A percentile compares a stretch with the other conserved stretches of the same genome.
Evolutionary conservation across 2,888 invertebrate species (phyloP).

Genomic region (Pyrgus malvae): DNA sequence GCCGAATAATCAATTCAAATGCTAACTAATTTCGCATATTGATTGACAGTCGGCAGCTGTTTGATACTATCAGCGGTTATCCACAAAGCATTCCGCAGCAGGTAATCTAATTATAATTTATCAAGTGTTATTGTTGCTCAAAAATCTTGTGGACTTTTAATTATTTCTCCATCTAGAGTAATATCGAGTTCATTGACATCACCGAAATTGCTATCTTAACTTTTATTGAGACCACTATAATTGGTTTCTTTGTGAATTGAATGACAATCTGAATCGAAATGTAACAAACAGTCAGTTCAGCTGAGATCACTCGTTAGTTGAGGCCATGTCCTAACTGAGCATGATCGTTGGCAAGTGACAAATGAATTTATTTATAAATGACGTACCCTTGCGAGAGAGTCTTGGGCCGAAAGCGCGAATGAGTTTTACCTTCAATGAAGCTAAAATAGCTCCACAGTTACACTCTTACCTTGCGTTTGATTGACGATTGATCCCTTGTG

Average conservation of each 20-base stretch:
- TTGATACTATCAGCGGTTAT: slow-evolving; percentile 8
- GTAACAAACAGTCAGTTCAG: slow-evolving; percentile 20
- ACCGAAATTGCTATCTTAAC: slow-evolving; percentile 9
- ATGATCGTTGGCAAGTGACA: slow-evolving; percentile 64
- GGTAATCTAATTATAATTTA: slow-evolving; percentile 5
- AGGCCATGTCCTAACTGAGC: slow-evolving; percentile 39
- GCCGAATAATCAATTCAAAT: slow-evolving; percentile 32
- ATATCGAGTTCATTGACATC: neutral
- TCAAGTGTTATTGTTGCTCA: neutral
- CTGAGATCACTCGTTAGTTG: slow-evolving; percentile 34
- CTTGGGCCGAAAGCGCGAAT: slow-evolving; percentile 78
- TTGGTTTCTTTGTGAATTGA: slow-evolving; percentile 16
- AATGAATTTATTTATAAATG: slow-evolving; percentile 74
- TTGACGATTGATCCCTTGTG: slow-evolving; percentile 81
- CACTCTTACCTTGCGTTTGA: slow-evolving; percentile 81
- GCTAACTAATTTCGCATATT: slow-evolving; percentile 34
- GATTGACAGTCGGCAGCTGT: slow-evolving; percentile 38
- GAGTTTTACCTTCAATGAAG: slow-evolving; percentile 80
- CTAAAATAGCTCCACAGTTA: slow-evolving; percentile 78
- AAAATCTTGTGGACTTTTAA: neutral
- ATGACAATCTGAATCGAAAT: slow-evolving; percentile 4
- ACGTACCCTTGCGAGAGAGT: slow-evolving; percentile 77
- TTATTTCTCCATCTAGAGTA: neutral
- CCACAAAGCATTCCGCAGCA: neutral
- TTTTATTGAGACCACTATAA: slow-evolving; percentile 10